A percentile compares a stretch with the other conserved stretches of the same genome.
These are phyloP conservation scores for Corydoras maculifer DNA, from an alignment of 2,113 vertebrate genomes.

Conservation along the genomic window DNA sequence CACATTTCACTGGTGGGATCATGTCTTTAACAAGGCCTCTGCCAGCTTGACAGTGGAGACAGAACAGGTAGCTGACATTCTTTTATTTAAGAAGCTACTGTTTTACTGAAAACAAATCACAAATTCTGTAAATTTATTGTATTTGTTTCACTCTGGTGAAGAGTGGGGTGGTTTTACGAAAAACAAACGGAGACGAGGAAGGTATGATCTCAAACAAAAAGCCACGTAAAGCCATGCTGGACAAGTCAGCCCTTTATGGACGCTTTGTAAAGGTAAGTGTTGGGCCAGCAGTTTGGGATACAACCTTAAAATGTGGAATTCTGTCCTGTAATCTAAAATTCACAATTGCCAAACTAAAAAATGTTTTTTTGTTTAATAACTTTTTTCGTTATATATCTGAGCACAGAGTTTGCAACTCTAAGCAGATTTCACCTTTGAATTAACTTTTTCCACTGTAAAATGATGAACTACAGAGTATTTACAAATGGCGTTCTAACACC, in stretches of 20 bases:
- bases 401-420: no score
- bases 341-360: no score
- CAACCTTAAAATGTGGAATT: no score
- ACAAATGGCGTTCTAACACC: no score
- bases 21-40: constrained; percentile 85
- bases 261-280: constrained; percentile 81
- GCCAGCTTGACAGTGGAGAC: constrained; percentile 76
- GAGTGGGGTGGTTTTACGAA: no score
- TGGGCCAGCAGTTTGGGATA: neutral
- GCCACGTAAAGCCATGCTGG: constrained; percentile 55
- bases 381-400: neutral
- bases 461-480: no score
- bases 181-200: no score
- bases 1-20: constrained; percentile 93
- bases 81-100: no score
- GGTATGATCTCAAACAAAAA: constrained; percentile 52
- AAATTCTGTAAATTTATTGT: neutral
- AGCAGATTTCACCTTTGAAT: no score
- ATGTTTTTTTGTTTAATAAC: neutral
- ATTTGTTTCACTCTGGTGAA: neutral
- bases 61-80: constrained; percentile 56
- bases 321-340: no score
- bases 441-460: no score
- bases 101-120: no score
- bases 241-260: constrained; percentile 71